A percentile compares a stretch with the other conserved stretches of the same genome.
Conservation (phyloP, 2,113 vertebrate species). For the Albula glossodonta region DNA sequence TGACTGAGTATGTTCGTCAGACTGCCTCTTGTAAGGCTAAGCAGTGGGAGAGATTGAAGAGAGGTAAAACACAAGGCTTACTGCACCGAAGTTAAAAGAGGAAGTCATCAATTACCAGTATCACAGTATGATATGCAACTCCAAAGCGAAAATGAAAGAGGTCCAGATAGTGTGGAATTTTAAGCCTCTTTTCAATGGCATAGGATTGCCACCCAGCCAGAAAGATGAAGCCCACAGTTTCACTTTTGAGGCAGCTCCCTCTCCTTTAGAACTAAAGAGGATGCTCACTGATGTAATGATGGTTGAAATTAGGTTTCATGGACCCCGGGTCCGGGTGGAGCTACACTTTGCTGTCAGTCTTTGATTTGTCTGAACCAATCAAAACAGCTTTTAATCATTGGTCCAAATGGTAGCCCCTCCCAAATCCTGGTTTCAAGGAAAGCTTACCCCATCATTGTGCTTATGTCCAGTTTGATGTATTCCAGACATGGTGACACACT, state of each 20-base stretch:
- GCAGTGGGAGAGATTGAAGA: neutral
- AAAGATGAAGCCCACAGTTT: neutral
- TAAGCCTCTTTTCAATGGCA: neutral
- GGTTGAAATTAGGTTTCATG: neutral
- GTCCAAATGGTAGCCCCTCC: no score
- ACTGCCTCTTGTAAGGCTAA: neutral
- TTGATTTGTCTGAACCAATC: no score
- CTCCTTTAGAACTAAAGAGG: neutral
- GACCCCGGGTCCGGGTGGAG: neutral
- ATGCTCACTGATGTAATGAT: neutral
- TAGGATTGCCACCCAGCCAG: neutral
- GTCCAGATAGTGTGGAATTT: neutral
- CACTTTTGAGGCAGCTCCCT: neutral
- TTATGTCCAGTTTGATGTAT: no score
- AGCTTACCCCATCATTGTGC: no score
- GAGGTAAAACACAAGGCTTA: slow-evolving; percentile 5
- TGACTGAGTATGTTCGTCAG: slow-evolving; percentile 7
- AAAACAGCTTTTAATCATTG: no score
- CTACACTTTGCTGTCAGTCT: no score
- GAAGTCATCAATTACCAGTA: neutral
- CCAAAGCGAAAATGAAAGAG: slow-evolving; percentile 5
- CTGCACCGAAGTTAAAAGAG: neutral
- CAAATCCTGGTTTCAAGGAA: no score
- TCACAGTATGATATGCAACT: neutral
- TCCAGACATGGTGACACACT: neutral